Percentiles rank a stretch among this genome's conserved stretches.
phyloP scores from a whole-genome alignment of 2,888 invertebrate species.

The Protodeltote pygarga region DNA sequence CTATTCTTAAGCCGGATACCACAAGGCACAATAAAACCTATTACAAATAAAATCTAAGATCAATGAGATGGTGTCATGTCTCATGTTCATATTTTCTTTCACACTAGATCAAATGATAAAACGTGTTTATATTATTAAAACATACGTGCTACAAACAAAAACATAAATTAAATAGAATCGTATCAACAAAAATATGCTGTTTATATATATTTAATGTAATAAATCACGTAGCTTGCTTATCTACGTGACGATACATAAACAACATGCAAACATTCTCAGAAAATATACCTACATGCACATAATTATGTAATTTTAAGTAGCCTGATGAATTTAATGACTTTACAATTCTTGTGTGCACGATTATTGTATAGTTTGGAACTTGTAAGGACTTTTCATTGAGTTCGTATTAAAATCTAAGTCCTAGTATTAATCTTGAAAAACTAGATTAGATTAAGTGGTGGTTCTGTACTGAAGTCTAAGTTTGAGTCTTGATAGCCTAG shows the following conservation, averaged over 20 bases:
- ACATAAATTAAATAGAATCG: slow-evolving; percentile 22
- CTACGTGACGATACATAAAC: slow-evolving; percentile 45
- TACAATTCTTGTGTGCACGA: no score
- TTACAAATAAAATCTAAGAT: neutral
- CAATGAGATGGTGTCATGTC: slow-evolving; percentile 15
- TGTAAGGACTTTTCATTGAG: no score
- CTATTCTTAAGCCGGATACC: no score
- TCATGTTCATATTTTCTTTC: slow-evolving; percentile 8
- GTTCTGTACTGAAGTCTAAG: no score
- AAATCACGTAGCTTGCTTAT: slow-evolving; percentile 41
- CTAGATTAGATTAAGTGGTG: no score
- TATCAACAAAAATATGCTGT: slow-evolving; percentile 39
- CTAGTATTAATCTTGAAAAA: no score
- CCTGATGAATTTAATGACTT: slow-evolving; percentile 9
- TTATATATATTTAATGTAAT: slow-evolving; percentile 17
- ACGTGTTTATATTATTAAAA: slow-evolving; percentile 30
- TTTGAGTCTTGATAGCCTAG: no score
- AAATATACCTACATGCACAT: slow-evolving; percentile 10
- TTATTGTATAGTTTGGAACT: no score
- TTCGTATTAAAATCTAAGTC: no score
- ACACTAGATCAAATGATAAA: slow-evolving; percentile 24
- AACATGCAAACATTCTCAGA: slow-evolving; percentile 34
- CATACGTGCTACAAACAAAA: slow-evolving; percentile 47
- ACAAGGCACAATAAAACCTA: no score
- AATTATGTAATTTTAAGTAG: slow-evolving; percentile 17